These are phyloP conservation scores for Connochaetes taurinus DNA, from an alignment of 2,113 vertebrate genomes.

Conservation along the genomic window DNA sequence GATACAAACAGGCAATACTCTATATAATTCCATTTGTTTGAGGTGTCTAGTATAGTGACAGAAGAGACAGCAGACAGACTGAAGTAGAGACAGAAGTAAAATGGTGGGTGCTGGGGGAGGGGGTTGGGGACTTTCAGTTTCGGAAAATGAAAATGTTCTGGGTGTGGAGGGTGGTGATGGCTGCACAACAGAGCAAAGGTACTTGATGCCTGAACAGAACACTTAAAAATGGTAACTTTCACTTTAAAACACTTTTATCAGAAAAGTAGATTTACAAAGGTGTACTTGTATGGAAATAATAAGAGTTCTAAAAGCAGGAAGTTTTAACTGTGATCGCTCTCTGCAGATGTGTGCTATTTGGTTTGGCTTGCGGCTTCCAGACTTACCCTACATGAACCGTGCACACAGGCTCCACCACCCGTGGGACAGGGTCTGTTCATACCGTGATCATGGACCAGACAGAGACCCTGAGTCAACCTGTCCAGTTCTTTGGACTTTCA, in stretches of 20 bases:
- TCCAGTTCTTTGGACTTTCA: background rate
- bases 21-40: background rate
- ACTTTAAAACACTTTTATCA: background rate
- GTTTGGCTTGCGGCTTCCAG: accelerated
- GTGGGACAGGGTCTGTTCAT: background rate
- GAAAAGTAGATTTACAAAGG: background rate
- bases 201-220: background rate
- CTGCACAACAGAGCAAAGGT: accelerated
- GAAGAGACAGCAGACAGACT: background rate
- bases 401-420: accelerated
- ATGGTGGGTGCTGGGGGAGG: accelerated
- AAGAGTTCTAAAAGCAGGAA: background rate
- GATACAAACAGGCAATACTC: background rate
- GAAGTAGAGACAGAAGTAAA: too few relatives aligned
- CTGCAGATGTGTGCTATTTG: accelerated
- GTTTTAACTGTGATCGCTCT: too few relatives aligned
- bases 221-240: too few relatives aligned
- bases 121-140: accelerated
- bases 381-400: accelerated
- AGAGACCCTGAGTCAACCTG: too few relatives aligned
- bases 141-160: background rate
- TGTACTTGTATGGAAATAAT: background rate
- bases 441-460: background rate
- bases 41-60: background rate
- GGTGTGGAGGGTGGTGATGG: accelerated